Percentiles rank a stretch among this genome's conserved stretches.
phyloP scores from a whole-genome alignment of 1,140 invertebrate genomes.

The Pomacea maculata region DNA sequence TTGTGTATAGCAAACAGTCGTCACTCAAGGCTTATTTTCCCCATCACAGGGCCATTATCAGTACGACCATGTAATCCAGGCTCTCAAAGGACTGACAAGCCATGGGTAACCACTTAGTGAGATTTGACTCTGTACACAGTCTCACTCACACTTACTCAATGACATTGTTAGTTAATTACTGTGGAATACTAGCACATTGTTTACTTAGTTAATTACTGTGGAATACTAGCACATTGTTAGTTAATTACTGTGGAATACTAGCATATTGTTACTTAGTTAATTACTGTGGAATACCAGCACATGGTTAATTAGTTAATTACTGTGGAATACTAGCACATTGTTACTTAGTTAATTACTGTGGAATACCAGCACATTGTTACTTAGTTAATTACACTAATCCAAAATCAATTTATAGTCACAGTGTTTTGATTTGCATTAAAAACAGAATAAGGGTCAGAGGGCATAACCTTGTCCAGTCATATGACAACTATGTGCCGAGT shows the following conservation, averaged over 20 bases:
- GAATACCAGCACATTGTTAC: background rate
- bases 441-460: slow-evolving; percentile 22
- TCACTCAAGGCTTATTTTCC: background rate
- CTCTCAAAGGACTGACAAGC: background rate
- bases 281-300: too few species aligned
- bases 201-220: too few species aligned
- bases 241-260: background rate
- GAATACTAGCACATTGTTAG: too few species aligned
- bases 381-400: background rate
- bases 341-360: too few species aligned
- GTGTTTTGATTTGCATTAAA: background rate
- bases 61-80: background rate
- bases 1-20: background rate
- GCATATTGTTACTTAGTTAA: background rate
- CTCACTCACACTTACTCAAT: background rate
- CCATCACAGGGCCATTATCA: background rate
- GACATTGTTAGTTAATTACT: too few species aligned
- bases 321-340: too few species aligned
- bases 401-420: background rate
- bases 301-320: too few species aligned
- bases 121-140: background rate
- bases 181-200: background rate
- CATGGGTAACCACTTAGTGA: background rate
- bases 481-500: background rate
- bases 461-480: slow-evolving; percentile 27